Conservation (phyloP, 2,888 invertebrate genomes). For the Drosophila subquinaria region DNA sequence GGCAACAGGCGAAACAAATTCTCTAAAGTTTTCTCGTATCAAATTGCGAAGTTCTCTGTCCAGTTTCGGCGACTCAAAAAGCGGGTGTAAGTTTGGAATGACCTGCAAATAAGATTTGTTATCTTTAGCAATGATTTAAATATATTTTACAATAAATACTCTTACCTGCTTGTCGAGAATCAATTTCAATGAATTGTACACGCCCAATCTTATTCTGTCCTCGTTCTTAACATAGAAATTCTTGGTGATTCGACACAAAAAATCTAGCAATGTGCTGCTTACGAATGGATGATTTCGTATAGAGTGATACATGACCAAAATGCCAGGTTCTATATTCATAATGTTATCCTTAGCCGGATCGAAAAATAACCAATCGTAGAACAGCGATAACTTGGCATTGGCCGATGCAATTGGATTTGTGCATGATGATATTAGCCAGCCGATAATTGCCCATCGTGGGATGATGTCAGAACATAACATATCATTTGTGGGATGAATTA, state of each 20-base stretch:
- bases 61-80: conserved; percentile 87
- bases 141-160: background rate
- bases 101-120: conserved; percentile 72
- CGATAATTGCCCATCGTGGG: conserved; percentile 90
- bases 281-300: conserved; percentile 89
- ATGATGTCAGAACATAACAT: conserved; percentile 89
- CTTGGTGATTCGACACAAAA: conserved; percentile 88
- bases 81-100: conserved; percentile 88
- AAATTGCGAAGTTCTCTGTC: conserved; percentile 90
- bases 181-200: conserved; percentile 84
- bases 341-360: conserved; percentile 89
- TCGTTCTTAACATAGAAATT: conserved; percentile 84
- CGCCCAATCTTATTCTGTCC: conserved; percentile 86
- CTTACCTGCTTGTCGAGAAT: conserved; percentile 91
- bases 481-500: conserved; percentile 90
- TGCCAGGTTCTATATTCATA: conserved; percentile 90
- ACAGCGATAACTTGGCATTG: conserved; percentile 89
- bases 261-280: conserved; percentile 89
- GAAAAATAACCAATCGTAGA: conserved; percentile 91
- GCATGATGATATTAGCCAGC: conserved; percentile 89
- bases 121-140: background rate
- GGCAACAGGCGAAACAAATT: conserved; percentile 87
- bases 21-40: conserved; percentile 95
- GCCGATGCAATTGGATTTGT: conserved; percentile 89
- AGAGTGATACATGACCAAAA: conserved; percentile 90